These are phyloP conservation scores for Sebastes paucispinis DNA, from an alignment of 2,797 vertebrate genomes.

Conservation along the genomic window DNA sequence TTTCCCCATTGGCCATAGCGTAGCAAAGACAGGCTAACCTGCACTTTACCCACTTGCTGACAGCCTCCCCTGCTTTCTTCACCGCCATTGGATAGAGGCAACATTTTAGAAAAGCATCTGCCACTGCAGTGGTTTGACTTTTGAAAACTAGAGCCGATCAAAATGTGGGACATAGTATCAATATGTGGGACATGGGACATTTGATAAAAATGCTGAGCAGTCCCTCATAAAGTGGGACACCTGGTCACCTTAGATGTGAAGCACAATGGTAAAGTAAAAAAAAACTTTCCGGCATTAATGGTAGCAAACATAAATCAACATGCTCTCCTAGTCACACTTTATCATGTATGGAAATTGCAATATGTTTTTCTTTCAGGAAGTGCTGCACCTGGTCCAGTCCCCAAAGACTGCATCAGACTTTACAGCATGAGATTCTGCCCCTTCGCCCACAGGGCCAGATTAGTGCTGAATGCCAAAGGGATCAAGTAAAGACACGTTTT, in stretches of 20 bases:
- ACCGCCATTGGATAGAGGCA: too few species aligned
- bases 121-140: too few species aligned
- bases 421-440: slow-evolving; percentile 98
- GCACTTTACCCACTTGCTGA: too few species aligned
- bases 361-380: slow-evolving; percentile 76
- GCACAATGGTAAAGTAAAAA: not conserved
- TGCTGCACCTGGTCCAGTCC: slow-evolving; percentile 85
- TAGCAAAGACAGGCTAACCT: too few species aligned
- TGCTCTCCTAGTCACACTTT: not conserved
- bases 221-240: too few species aligned
- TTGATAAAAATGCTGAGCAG: too few species aligned
- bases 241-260: not conserved
- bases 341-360: not conserved
- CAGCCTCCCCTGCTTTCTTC: too few species aligned
- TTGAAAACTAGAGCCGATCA: too few species aligned
- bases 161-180: too few species aligned
- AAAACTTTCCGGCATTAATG: not conserved
- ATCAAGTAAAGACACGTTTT: slow-evolving; percentile 83
- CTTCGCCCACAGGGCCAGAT: slow-evolving; percentile 86
- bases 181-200: too few species aligned
- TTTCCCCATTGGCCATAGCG: too few species aligned
- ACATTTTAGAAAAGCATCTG: too few species aligned
- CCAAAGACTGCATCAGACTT: slow-evolving; percentile 83
- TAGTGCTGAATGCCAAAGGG: slow-evolving; percentile 90
- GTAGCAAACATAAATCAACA: not conserved